Conservation (phyloP, 2,797 vertebrate species). For the Xiphorhynchus erythropygius region DNA sequence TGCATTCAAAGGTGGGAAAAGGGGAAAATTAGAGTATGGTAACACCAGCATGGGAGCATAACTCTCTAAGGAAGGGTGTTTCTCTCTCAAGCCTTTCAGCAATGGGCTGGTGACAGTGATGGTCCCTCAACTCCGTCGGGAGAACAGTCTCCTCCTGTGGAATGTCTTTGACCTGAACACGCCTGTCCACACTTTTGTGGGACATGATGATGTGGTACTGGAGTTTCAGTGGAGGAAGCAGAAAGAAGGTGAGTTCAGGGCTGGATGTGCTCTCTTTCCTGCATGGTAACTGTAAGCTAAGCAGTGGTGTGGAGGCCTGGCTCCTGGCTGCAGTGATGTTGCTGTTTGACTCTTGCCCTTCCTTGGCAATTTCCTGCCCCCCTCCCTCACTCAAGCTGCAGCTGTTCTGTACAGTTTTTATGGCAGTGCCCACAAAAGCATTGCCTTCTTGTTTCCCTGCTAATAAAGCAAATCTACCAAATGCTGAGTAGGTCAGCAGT, state of each 20-base stretch:
- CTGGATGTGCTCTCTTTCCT: not conserved
- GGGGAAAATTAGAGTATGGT: not conserved
- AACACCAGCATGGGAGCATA: not conserved
- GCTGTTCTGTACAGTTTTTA: not conserved
- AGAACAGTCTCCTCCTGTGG: constrained; percentile 96
- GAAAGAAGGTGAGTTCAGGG: constrained; percentile 86
- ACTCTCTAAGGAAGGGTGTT: not conserved
- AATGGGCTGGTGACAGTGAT: constrained; percentile 95
- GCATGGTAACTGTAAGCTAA: accelerated
- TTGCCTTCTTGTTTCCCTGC: not conserved
- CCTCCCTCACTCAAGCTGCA: not conserved
- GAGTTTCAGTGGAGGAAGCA: constrained; percentile 98
- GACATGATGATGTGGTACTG: constrained; percentile 94
- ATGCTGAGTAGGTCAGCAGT: not conserved
- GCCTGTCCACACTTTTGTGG: constrained; percentile 94
- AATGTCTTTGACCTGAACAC: constrained; percentile 91
- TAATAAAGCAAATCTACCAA: not conserved
- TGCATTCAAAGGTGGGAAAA: not conserved
- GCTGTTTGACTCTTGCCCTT: not conserved
- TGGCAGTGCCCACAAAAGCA: not conserved
- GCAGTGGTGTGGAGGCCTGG: not conserved
- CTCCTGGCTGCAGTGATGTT: not conserved
- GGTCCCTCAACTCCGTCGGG: constrained; percentile 94
- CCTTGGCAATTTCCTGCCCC: not conserved
- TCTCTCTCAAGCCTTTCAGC: constrained; percentile 87